Evolutionary conservation across 2,888 invertebrate genomes (phyloP), one percentile per base, ranked within the genome.

Genomic region (Lithophane socia): DNA sequence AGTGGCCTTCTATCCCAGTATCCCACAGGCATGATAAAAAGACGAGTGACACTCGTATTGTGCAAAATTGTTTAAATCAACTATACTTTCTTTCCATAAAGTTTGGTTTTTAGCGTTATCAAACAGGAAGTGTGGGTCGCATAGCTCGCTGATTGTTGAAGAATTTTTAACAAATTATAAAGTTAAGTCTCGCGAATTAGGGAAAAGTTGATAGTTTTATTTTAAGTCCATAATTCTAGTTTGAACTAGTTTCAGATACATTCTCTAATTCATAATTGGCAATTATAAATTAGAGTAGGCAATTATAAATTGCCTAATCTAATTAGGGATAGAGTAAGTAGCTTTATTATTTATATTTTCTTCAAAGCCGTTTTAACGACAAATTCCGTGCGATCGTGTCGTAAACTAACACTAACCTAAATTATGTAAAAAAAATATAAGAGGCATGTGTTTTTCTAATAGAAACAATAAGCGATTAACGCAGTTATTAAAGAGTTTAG

Each of bases 111-210:
- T 54, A 75, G 29, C 42, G 37, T 73, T 81, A 84, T 84, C 77
- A 29, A 69, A n/a, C 75, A 84, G 83, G 83, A 84, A 81, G 77
- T 67, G 74, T 76, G 84, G 54, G 16, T 64, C 69, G 60, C 72
- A 84, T 80, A 64, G 18, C 52, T 73, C 1, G 71, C 71, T 80
- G 71, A 73, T 74, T 76, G 68, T 65, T 80, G 83, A n/a, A n/a
- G n/a, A n/a, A n/a, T n/a, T n/a, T n/a, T n/a, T n/a, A n/a, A n/a
- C 42, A 44, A 68, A 12, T 29, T 70, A 16, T 13, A 63, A 42
- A 8, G 18, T 13, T 18, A 16, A 29, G 47, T 44, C 8, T 73
- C 44, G 12, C 1, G 16, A 47, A 37, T 49, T 24, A 56, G 3
- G n/a, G 0, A 29, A n/a, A 37, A 18, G 5, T 42, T 68, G 37